Percentiles rank a stretch among this genome's conserved stretches.
Conservation (phyloP, 2,888 invertebrate genomes). For the Thecophora atra region DNA sequence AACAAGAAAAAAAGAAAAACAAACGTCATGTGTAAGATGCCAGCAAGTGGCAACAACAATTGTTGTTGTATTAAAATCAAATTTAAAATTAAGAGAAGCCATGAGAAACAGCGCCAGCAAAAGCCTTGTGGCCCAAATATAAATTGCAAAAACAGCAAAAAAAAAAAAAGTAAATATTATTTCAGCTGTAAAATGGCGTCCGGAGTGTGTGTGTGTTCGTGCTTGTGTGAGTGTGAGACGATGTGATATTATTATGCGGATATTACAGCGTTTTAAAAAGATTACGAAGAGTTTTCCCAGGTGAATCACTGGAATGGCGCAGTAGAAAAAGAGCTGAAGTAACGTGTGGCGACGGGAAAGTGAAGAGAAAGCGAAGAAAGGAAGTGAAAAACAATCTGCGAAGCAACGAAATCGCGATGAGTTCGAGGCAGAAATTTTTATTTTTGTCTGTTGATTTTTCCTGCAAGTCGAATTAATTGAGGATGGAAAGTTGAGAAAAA, state of each 20-base stretch:
- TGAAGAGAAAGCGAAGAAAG: not conserved
- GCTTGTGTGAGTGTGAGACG: not conserved
- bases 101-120: not conserved
- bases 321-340: not conserved
- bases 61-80: not conserved
- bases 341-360: too few species aligned
- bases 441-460: not conserved
- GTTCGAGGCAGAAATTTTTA: not conserved
- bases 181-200: not conserved
- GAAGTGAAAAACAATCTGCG: not conserved
- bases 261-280: slow-evolving; percentile 22
- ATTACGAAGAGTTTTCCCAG: slow-evolving; percentile 25
- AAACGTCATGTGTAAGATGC: not conserved
- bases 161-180: too few species aligned
- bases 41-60: not conserved
- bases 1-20: not conserved
- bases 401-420: not conserved
- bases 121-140: not conserved
- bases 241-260: too few species aligned
- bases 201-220: not conserved
- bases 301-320: slow-evolving; percentile 16
- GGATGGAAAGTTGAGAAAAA: not conserved
- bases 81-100: not conserved
- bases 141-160: too few species aligned
- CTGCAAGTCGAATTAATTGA: not conserved